A percentile compares a stretch with the other conserved stretches of the same genome.
Conservation (phyloP, 2,797 vertebrate genomes). For the Margarornis squamiger region DNA sequence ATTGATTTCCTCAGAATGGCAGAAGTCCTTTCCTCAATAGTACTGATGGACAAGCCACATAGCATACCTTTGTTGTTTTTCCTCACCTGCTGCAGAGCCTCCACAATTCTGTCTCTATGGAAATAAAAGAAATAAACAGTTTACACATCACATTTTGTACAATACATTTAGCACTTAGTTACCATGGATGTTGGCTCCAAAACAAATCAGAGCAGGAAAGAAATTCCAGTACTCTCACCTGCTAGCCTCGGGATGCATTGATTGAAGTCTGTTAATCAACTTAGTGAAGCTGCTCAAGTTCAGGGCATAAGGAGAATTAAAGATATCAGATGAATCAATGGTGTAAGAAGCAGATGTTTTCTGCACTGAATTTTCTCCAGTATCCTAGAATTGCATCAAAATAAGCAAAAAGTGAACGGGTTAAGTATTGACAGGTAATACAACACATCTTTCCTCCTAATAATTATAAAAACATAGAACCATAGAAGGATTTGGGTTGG, state of each 20-base stretch:
- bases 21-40: conserved; percentile 70
- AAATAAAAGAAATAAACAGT: neutral
- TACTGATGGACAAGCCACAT: conserved; percentile 67
- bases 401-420: neutral
- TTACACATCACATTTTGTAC: neutral
- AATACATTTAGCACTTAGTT: neutral
- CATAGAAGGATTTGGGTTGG: neutral
- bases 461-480: neutral
- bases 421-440: neutral
- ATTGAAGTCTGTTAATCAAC: conserved; percentile 67
- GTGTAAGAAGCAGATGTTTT: neutral
- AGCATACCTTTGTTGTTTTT: conserved; percentile 60
- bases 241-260: conserved; percentile 61
- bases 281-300: conserved; percentile 75
- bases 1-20: conserved; percentile 37
- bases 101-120: conserved; percentile 58
- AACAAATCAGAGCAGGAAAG: neutral
- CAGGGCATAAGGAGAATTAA: conserved; percentile 50
- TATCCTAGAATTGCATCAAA: conserved; percentile 34
- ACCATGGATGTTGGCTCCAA: neutral
- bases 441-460: neutral
- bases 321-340: neutral
- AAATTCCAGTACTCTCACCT: conserved; percentile 36
- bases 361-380: conserved; percentile 41
- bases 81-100: conserved; percentile 70